These are phyloP conservation scores for Patella caerulea DNA, from an alignment of 2,888 invertebrate species.

Conservation along the genomic window DNA sequence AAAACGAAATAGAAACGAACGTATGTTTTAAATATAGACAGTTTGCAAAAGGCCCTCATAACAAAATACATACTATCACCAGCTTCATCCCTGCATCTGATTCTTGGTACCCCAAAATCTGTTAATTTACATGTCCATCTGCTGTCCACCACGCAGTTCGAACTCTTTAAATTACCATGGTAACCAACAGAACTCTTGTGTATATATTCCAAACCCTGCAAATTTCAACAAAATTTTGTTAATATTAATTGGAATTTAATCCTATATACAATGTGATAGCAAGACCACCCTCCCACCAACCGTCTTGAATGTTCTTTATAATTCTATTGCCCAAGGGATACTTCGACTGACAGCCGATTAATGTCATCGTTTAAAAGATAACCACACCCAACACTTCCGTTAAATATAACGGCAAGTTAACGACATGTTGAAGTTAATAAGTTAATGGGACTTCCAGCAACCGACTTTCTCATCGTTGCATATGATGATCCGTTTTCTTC, in stretches of 20 bases:
- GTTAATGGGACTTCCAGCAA: no score
- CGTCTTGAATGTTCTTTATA: no score
- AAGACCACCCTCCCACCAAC: no score
- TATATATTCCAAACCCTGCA: slow-evolving; percentile 64
- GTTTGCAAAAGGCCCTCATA: background rate
- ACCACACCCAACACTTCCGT: no score
- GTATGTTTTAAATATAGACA: background rate
- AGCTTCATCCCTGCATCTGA: slow-evolving; percentile 42
- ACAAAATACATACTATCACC: slow-evolving; percentile 45
- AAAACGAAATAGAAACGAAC: background rate
- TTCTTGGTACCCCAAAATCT: slow-evolving; percentile 62
- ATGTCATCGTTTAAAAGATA: no score
- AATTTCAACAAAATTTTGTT: slow-evolving; percentile 51
- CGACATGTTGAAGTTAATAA: no score
- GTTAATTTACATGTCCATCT: slow-evolving; percentile 69
- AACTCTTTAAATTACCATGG: slow-evolving; percentile 68
- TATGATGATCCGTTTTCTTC: no score
- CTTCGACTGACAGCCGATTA: no score
- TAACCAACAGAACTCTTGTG: slow-evolving; percentile 63
- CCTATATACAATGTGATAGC: no score
- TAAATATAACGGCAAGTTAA: no score
- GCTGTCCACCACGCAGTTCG: slow-evolving; percentile 68
- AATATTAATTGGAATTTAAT: slow-evolving; percentile 23
- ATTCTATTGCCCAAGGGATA: no score
- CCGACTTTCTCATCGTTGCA: no score